Evolutionary conservation across 2,888 invertebrate genomes (phyloP).

Genomic region (Megamerina dolium): DNA sequence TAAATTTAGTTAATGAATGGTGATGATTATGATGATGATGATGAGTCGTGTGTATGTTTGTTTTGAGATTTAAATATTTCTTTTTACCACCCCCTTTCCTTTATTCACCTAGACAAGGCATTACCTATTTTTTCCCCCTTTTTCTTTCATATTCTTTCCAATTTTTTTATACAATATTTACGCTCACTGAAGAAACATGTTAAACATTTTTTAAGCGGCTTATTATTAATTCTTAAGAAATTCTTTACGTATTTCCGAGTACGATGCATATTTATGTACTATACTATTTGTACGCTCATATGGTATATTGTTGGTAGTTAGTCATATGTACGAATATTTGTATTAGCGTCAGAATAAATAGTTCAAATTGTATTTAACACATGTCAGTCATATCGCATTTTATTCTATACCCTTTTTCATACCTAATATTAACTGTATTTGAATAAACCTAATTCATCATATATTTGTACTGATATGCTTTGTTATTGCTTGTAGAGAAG

Average conservation of each 20-base stretch:
- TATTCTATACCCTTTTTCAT: no score
- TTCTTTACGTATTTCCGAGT: no score
- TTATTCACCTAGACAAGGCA: no score
- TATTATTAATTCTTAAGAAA: conserved; percentile 31
- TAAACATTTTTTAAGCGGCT: conserved; percentile 41
- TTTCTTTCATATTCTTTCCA: neutral
- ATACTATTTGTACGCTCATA: neutral
- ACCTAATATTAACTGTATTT: neutral
- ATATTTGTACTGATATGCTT: neutral
- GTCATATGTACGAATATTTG: neutral
- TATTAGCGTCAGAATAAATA: conserved; percentile 2
- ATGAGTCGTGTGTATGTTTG: neutral
- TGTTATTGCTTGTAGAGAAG: no score
- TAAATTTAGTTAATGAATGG: no score
- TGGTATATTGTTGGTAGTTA: no score
- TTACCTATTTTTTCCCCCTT: no score
- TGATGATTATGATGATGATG: no score
- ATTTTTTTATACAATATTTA: neutral
- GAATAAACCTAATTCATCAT: neutral
- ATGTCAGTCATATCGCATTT: no score
- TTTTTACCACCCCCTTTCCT: neutral
- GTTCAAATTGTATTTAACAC: conserved; percentile 6
- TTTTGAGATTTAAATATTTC: conserved; percentile 4
- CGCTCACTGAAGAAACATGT: conserved; percentile 27
- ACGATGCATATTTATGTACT: neutral